A percentile compares a stretch with the other conserved stretches of the same genome.
These are phyloP conservation scores for Helogale parvula DNA, from an alignment of 2,113 vertebrate species.

Conservation along the genomic window DNA sequence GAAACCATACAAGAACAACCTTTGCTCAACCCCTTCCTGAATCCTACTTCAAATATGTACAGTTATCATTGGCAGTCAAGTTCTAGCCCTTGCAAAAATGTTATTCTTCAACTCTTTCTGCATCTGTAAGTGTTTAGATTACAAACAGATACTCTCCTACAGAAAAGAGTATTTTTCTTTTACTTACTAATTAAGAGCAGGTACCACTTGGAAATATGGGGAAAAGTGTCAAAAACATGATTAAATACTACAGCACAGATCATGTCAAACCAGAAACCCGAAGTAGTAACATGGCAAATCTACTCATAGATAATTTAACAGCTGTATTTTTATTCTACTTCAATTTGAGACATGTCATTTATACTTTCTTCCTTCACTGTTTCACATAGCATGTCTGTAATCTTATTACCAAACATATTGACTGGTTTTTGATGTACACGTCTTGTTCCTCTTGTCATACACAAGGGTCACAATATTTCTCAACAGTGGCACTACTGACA, in stretches of 20 bases:
- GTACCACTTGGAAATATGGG: conserved; percentile 1
- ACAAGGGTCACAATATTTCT: not conserved
- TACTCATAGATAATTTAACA: not conserved
- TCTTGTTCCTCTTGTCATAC: conserved; percentile 5
- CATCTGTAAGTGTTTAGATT: not conserved
- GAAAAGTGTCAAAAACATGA: not conserved
- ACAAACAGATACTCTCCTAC: not conserved
- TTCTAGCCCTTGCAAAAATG: not conserved
- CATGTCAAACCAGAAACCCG: not conserved
- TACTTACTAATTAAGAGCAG: not conserved
- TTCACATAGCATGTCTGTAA: not conserved
- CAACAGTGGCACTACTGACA: not conserved
- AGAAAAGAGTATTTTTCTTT: not conserved
- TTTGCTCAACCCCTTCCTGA: not conserved
- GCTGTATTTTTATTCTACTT: conserved; percentile 1
- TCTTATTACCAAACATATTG: not conserved
- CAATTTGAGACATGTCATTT: not conserved
- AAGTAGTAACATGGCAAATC: conserved; percentile 29
- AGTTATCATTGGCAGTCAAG: not conserved
- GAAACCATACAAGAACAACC: not conserved
- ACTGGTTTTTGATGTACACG: not conserved
- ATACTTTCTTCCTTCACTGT: not conserved
- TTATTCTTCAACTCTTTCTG: conserved; percentile 8
- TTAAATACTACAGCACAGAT: not conserved
- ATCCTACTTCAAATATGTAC: not conserved